Base-by-base conservation (phyloP, 1,140 invertebrate species). In the Trichonephila clavipes region DNA sequence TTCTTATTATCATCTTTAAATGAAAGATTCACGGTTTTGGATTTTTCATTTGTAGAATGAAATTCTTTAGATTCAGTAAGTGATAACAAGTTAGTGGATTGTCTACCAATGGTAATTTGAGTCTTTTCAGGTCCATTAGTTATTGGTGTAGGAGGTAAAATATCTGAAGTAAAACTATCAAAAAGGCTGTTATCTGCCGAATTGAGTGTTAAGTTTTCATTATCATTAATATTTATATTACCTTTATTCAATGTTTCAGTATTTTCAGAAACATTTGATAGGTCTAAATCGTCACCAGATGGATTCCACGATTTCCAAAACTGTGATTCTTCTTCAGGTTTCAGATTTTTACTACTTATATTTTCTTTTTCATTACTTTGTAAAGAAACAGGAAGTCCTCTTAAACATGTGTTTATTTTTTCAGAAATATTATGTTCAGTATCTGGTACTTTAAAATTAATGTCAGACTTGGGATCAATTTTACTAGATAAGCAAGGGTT, bases 61-160 rank as follows among this genome's bases (percentile, higher is more conserved):
- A 10, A 14, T 21, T 6, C 34, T 66, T 88, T 88, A 2, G 7
- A 28, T 34, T 44, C 28, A 83, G 44, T n/a, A 61, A 85, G 10
- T 18, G 28, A 10, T 18, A 12, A 7, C 1, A 81, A 34, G 28
- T 44, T 44, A 28, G 16, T 14, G 2, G 72, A 81, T 81, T 24
- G n/a, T 44, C 28, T 81, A 34, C 12, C 28, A 16, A 40, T 8
- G 44, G 44, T 51, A 59, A 85, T 18, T 7, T 16, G 14, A 44
- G 24, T 44, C 58, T 89, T 89, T 51, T n/a, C 34, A 51, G 8
- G 18, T 19, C 4, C 19, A 18, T 90, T 12, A 44, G 87, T 34
- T 10, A 77, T 89, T 69, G 92, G 92, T 24, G 92, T 83, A 66
- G 86, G 92, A 12, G 72, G 88, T 7, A 94, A 40, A 21, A 72